phyloP scores from a whole-genome alignment of 2,797 vertebrate genomes.

The Chaetophractus vellerosus region DNA sequence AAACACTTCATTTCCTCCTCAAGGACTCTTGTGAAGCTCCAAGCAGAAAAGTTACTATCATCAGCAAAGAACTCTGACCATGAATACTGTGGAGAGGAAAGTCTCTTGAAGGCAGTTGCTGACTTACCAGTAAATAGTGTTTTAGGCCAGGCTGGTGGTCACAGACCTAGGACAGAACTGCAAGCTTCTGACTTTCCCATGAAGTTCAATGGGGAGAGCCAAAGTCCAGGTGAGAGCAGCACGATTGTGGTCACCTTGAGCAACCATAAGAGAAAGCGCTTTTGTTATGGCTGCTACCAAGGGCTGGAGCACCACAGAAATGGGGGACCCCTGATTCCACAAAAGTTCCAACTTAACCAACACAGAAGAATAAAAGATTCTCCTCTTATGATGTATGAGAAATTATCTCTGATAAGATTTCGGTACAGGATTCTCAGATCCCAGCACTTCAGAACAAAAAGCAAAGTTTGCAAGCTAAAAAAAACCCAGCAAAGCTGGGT shows the following conservation, averaged over 20 bases:
- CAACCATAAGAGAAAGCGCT: constrained; percentile 87
- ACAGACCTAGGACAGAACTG: constrained; percentile 68
- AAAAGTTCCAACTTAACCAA: constrained; percentile 88
- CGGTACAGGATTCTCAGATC: constrained; percentile 90
- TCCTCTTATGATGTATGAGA: constrained; percentile 92
- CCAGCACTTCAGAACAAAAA: constrained; percentile 89
- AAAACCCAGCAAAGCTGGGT: constrained; percentile 89
- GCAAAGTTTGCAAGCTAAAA: constrained; percentile 88
- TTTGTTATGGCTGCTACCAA: constrained; percentile 85
- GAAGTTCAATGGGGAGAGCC: constrained; percentile 79
- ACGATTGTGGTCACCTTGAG: constrained; percentile 85
- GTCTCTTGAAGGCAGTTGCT: constrained; percentile 78
- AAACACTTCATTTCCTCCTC: constrained; percentile 74
- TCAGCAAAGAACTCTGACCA: constrained; percentile 78
- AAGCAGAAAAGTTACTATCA: constrained; percentile 65
- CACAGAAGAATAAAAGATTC: constrained; percentile 89
- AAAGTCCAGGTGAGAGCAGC: constrained; percentile 80
- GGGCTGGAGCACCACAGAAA: constrained; percentile 86
- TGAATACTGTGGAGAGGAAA: constrained; percentile 79
- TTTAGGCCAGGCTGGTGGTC: constrained; percentile 77
- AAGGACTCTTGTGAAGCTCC: constrained; percentile 53
- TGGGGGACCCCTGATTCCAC: constrained; percentile 85
- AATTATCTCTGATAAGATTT: constrained; percentile 91
- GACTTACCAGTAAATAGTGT: constrained; percentile 83
- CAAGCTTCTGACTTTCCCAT: constrained; percentile 85